phyloP scores from a whole-genome alignment of 2,888 invertebrate genomes.

The Drosophila kanekoi region DNA sequence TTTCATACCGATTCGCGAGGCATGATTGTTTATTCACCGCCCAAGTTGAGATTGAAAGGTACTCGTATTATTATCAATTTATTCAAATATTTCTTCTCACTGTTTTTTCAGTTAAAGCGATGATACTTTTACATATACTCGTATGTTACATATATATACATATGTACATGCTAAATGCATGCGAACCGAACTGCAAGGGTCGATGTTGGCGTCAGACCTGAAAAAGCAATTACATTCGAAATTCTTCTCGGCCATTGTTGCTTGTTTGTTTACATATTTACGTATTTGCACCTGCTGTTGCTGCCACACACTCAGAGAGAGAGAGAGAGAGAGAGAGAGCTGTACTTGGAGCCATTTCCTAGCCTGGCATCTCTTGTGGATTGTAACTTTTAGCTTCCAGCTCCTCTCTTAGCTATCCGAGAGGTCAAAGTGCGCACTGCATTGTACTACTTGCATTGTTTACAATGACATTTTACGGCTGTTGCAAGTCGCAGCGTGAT shows the following conservation, averaged over 20 bases:
- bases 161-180: background rate
- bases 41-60: conserved; percentile 90
- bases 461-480: conserved; percentile 66
- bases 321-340: too few species aligned
- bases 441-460: conserved; percentile 58
- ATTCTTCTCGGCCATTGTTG: conserved; percentile 54
- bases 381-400: conserved; percentile 10
- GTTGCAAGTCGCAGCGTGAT: conserved; percentile 54
- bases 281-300: conserved; percentile 1
- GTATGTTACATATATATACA: conserved; percentile 8
- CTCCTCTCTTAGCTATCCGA: conserved; percentile 23
- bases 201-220: conserved; percentile 18
- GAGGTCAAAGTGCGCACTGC: conserved; percentile 52
- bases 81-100: conserved; percentile 38
- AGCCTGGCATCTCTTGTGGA: background rate
- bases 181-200: conserved; percentile 3
- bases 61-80: conserved; percentile 75
- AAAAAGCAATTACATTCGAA: conserved; percentile 67
- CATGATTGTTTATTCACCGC: conserved; percentile 88
- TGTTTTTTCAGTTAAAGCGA: conserved; percentile 41
- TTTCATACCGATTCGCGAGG: conserved; percentile 92
- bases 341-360: conserved; percentile 9
- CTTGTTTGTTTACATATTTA: conserved; percentile 36
- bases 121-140: background rate
- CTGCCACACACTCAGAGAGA: too few species aligned